Base-by-base conservation (phyloP, 2,888 invertebrate species). In the Coenonympha arcania region DNA sequence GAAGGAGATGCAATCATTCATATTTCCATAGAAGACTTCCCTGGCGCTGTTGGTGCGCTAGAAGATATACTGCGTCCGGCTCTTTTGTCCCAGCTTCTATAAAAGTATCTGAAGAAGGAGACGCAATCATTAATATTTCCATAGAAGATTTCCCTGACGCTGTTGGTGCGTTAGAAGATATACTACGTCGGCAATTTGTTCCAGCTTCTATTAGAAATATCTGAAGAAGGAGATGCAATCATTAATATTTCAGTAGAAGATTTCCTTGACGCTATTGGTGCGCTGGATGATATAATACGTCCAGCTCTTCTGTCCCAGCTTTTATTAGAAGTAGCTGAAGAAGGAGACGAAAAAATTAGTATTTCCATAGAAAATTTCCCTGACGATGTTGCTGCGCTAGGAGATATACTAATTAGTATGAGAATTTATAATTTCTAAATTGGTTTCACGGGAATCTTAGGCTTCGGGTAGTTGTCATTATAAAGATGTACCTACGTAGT, bases 11-110 rank as follows among this genome's bases (percentile, higher is more conserved):
- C n/a, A n/a, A 30, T 1, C 4, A 19, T 5, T 6, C 2, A 3
- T 2, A 20, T 20, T 15, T 4, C 11, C 19, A 41, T 15, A 24
- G 13, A n/a, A n/a, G n/a, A n/a, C n/a, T n/a, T n/a, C n/a, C n/a
- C n/a, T n/a, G n/a, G n/a, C n/a, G n/a, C n/a, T n/a, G n/a, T n/a
- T n/a, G n/a, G n/a, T n/a, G n/a, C n/a, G n/a, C n/a, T n/a, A n/a
- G n/a, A n/a, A n/a, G n/a, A n/a, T n/a, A n/a, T n/a, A n/a, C n/a
- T n/a, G n/a, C 87, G 28, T 89, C 86, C 0, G 91, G 91, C 66
- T 91, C 91, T 91, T 65, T 92, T 3, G 85, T 85, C 0, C 91
- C 91, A 0, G 91, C 91, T 79, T 92, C 91, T 43, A 92, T 66
- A 92, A 76, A 1, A 91, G 74, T 6, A 91, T 79, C 91, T 90